phyloP scores from a whole-genome alignment of 1,140 invertebrate genomes.

The Dreissena polymorpha region DNA sequence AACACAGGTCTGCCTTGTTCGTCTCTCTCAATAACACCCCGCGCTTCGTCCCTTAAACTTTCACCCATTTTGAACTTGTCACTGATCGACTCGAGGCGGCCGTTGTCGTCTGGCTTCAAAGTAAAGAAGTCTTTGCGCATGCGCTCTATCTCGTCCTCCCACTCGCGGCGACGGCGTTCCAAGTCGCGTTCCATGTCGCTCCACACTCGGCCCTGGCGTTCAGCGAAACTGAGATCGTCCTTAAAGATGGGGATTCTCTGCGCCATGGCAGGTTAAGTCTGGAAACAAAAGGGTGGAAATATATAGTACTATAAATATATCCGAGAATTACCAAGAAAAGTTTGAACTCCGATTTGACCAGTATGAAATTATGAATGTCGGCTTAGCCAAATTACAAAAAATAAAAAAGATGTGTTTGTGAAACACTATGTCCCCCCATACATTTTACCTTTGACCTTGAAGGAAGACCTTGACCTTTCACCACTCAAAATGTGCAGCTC shows the following conservation, averaged over 20 bases:
- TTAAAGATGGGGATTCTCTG: constrained; percentile 75
- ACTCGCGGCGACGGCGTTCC: constrained; percentile 75
- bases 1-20: constrained; percentile 71
- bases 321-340: no score
- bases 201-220: constrained; percentile 75
- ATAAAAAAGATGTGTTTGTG: no score
- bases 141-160: constrained; percentile 77
- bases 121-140: constrained; percentile 78
- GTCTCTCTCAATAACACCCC: constrained; percentile 71
- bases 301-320: not conserved
- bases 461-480: no score
- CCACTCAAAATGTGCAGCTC: no score
- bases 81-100: constrained; percentile 59
- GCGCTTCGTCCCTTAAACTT: constrained; percentile 56
- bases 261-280: constrained; percentile 62
- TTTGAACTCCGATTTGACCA: no score
- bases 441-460: no score
- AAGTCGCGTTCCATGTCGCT: constrained; percentile 77
- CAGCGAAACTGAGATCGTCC: constrained; percentile 74
- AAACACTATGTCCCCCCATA: no score
- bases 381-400: no score
- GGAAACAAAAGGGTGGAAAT: constrained; percentile 46
- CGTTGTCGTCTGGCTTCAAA: constrained; percentile 69
- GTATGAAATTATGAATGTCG: no score
- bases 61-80: constrained; percentile 59